phyloP scores from a whole-genome alignment of 2,797 vertebrate species.

The Cuculus canorus region DNA sequence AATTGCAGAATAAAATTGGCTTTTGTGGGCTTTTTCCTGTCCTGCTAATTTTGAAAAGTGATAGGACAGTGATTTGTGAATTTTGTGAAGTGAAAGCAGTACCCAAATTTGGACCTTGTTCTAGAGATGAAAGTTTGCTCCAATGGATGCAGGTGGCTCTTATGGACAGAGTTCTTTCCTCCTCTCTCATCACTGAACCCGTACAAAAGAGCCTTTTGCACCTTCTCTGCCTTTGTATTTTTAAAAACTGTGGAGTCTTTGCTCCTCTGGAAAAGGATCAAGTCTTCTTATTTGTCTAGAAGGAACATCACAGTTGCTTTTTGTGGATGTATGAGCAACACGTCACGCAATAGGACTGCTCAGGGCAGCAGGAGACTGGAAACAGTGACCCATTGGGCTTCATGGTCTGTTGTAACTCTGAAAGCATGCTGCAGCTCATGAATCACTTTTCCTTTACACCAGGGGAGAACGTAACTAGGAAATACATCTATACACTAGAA shows the following conservation, averaged over 20 bases:
- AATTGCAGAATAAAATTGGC: not conserved
- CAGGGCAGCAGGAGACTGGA: not conserved
- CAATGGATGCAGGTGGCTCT: not conserved
- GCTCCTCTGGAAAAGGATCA: not conserved
- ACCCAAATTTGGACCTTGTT: not conserved
- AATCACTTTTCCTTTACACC: not conserved
- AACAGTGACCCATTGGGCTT: not conserved
- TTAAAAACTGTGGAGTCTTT: not conserved
- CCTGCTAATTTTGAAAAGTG: not conserved
- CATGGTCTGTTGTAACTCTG: not conserved
- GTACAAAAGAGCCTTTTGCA: not conserved
- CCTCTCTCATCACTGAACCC: not conserved
- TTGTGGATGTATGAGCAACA: not conserved
- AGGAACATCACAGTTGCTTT: not conserved
- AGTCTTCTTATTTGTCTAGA: not conserved
- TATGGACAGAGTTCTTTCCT: not conserved
- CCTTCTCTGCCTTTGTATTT: not conserved
- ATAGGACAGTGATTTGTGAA: not conserved
- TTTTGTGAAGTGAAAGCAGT: not conserved
- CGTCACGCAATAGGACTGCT: not conserved
- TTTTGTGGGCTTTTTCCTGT: not conserved
- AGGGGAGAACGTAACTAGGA: not conserved
- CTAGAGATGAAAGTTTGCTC: not conserved
- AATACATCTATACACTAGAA: not conserved
- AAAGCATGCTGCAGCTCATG: not conserved